Conservation (phyloP, 2,113 vertebrate genomes). For the Gulo gulo region DNA sequence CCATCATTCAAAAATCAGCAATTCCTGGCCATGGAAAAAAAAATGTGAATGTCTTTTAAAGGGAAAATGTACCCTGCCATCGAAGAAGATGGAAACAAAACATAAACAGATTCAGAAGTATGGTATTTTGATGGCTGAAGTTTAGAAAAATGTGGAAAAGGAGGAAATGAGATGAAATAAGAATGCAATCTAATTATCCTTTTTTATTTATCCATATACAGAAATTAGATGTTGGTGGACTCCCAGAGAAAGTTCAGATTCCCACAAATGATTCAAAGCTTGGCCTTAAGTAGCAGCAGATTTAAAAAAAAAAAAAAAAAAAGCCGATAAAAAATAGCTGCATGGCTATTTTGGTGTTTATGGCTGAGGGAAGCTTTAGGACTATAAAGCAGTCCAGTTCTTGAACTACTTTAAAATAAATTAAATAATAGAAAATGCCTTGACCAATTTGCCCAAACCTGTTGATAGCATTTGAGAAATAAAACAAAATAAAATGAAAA, state of each 20-base stretch:
- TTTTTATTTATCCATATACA: constrained; percentile 16
- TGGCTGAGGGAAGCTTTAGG: neutral
- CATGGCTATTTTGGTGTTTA: constrained; percentile 36
- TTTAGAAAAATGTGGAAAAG: constrained; percentile 75
- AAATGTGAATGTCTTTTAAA: constrained; percentile 32
- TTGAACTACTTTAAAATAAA: constrained; percentile 58
- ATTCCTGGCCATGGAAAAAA: constrained; percentile 40
- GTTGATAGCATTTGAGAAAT: neutral
- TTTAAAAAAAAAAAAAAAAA: no score
- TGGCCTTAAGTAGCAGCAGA: neutral
- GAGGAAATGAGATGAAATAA: constrained; percentile 72
- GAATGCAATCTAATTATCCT: constrained; percentile 47
- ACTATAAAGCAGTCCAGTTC: neutral
- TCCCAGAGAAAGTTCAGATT: constrained; percentile 57
- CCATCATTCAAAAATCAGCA: neutral
- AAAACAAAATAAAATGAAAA: neutral
- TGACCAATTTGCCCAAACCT: neutral
- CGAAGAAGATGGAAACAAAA: constrained; percentile 57
- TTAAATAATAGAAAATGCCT: neutral
- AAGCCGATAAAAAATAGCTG: neutral
- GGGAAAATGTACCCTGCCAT: constrained; percentile 25
- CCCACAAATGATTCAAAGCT: constrained; percentile 46
- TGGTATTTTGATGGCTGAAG: constrained; percentile 5
- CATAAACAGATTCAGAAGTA: constrained; percentile 48
- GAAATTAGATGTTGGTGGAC: constrained; percentile 51